These are phyloP conservation scores for Clarias pachynema DNA, from an alignment of 2,797 vertebrate genomes.

Conservation along the genomic window DNA sequence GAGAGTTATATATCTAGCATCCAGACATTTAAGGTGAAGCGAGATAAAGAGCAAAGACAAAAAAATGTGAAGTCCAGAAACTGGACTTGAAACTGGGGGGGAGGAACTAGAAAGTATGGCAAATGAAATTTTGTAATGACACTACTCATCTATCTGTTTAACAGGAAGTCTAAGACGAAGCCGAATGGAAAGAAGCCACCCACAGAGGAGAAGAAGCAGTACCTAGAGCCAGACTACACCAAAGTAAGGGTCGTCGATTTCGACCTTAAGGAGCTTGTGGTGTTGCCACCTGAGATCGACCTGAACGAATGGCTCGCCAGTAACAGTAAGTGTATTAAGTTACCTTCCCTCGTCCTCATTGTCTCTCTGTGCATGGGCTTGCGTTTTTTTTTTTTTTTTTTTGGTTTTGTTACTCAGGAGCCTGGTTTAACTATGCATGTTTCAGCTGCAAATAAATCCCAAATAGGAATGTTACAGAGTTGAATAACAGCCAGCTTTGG, in stretches of 20 bases:
- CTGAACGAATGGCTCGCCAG: constrained; percentile 99
- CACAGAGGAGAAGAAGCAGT: constrained; percentile 93
- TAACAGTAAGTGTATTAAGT: constrained; percentile 84
- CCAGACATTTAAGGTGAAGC: background rate
- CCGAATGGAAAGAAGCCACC: constrained; percentile 97
- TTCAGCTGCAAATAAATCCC: background rate
- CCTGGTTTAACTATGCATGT: background rate
- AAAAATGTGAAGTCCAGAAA: background rate
- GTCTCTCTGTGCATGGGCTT: background rate
- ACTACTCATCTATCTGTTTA: constrained; percentile 33
- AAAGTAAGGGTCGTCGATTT: constrained; percentile 94
- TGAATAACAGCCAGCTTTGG: background rate
- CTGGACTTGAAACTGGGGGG: too few relatives aligned
- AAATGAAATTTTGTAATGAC: background rate
- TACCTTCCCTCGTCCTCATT: background rate
- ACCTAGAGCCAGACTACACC: constrained; percentile 92
- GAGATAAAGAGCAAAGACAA: background rate
- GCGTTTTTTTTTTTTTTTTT: too few relatives aligned
- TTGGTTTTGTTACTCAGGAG: background rate
- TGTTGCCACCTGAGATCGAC: constrained; percentile 95
- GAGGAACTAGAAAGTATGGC: too few relatives aligned
- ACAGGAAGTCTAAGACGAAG: constrained; percentile 97
- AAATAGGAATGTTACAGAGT: background rate
- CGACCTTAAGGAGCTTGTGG: constrained; percentile 94
- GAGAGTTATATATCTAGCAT: too few relatives aligned